Evolutionary conservation across 2,113 vertebrate genomes (phyloP), one percentile per base, ranked within the genome.

Genomic region (Austrofundulus limnaeus): DNA sequence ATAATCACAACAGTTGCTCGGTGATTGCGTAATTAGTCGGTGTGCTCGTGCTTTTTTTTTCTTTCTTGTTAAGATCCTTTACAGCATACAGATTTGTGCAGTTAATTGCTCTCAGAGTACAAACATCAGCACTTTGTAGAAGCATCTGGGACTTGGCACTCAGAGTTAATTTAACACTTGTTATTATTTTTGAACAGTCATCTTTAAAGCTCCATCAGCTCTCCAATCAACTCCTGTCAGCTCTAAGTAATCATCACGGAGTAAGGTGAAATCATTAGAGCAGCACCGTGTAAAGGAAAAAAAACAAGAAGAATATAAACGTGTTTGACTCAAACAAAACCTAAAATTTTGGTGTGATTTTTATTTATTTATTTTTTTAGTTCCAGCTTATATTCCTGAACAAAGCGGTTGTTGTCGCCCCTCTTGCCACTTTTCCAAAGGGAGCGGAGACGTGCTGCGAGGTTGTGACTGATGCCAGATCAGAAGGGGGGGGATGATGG

Each of bases 91-190:
- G 28, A 62, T 34, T 53, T n/a, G 31, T 9, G 5, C 47, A 49
- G 23, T 13, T 49, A 68, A 61, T 68, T 62, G 25, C 66, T 19
- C 62, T 77, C 54, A 9, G 12, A 38, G 50, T 53, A 43, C 20
- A 81, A 82, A 77, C 61, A 82, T 71, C 61, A 76, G 73, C 65
- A 58, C 54, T 55, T 34, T 43, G 39, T n/a, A 37, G 25, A 4
- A 49, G 54, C 58, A 70, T 79, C 58, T 72, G 63, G 53, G 66
- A 42, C 39, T 61, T 39, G 50, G 38, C 46, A 21, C 63, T 78
- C 71, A 70, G 58, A 61, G 69, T 16, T 74, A 41, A 85, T 82
- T 71, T 48, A 68, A 46, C 61, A 47, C 46, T 67, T 15, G 15
- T 53, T 41, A 38, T 51, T 41, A 49, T n/a, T 63, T 64, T 45